These are phyloP conservation scores for Urosaurus nigricauda DNA, from an alignment of 2,797 vertebrate species.

Conservation along the genomic window DNA sequence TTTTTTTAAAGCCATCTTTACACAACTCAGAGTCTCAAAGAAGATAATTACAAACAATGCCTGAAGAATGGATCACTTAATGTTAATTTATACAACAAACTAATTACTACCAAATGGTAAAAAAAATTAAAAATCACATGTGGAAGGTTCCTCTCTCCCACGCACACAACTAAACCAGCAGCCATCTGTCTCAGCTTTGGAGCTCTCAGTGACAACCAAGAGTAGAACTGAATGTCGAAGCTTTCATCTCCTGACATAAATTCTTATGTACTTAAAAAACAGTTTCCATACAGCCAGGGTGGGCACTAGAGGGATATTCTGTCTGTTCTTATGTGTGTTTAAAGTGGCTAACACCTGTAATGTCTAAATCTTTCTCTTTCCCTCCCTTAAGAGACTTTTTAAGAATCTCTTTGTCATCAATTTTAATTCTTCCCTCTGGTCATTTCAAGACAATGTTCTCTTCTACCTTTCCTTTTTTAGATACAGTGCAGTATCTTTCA, in stretches of 20 bases:
- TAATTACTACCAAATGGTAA: constrained; percentile 97
- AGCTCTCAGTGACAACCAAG: constrained; percentile 75
- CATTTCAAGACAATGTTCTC: constrained; percentile 32
- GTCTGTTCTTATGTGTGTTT: constrained; percentile 26
- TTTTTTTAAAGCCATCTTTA: constrained; percentile 58
- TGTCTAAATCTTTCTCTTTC: constrained; percentile 29
- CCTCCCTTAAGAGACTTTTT: constrained; percentile 24
- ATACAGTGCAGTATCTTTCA: not conserved
- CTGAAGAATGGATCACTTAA: constrained; percentile 91
- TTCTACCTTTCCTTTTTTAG: not conserved
- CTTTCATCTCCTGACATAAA: constrained; percentile 63
- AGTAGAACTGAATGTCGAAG: constrained; percentile 60
- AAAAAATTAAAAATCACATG: constrained; percentile 93
- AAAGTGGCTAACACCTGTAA: constrained; percentile 52
- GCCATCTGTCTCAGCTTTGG: constrained; percentile 83
- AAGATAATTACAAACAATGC: constrained; percentile 92
- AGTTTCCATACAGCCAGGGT: constrained; percentile 28
- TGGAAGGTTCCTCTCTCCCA: constrained; percentile 91
- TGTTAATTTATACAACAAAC: constrained; percentile 99
- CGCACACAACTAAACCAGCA: constrained; percentile 84
- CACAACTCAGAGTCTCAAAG: constrained; percentile 79
- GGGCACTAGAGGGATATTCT: not conserved
- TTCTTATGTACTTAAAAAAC: constrained; percentile 50
- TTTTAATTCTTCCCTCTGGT: constrained; percentile 43
- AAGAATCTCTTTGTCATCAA: constrained; percentile 52